Base-by-base conservation (phyloP, 2,113 vertebrate species). In the Acanthochromis polyacanthus region DNA sequence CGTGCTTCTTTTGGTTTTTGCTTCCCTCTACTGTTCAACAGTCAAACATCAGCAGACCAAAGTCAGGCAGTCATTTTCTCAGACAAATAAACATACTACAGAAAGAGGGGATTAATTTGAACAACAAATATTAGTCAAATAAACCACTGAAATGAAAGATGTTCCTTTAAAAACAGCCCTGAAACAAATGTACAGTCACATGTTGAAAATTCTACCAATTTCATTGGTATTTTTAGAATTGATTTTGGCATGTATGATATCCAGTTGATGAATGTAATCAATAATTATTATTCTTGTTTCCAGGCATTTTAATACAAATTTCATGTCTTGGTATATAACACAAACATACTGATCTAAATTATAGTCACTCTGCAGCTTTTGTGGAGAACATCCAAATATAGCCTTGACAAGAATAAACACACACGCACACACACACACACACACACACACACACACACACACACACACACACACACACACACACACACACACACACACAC, bases 11-110 rank as follows among this genome's bases (percentile, higher is more conserved):
- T 80, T 32, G 56, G 55, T 81, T 85, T 79, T 77, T 93, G 83
- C 92, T 93, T 69, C 92, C 90, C 88, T 89, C 92, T 94, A 64
- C 81, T 92, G 91, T 73, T 74, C 68, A 66, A 30, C 5, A 59
- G 32, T 59, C 12, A 75, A 81, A 90, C 55, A 71, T 76, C 62
- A 75, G 40, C n/a, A 40, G 36, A 9, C 1, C 16, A 19, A 10
- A 28, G 0, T 36, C 23, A 10, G 0, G 5, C 20, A 25, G 46
- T 0, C 40, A 5, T 50, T 66, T 46, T 32, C 10, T 51, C 4
- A 20, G 19, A 20, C 20, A 11, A 30, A 51, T 45, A 1, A 72
- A 30, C 17, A 17, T 10, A 19, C 4, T 30, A 32, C 58, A 23
- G 12, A 53, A 28, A 16, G 11, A 3, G 4, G 12, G 3, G 40